Evolutionary conservation across 2,113 vertebrate genomes (phyloP).

Genomic region (Catagonus wagneri): DNA sequence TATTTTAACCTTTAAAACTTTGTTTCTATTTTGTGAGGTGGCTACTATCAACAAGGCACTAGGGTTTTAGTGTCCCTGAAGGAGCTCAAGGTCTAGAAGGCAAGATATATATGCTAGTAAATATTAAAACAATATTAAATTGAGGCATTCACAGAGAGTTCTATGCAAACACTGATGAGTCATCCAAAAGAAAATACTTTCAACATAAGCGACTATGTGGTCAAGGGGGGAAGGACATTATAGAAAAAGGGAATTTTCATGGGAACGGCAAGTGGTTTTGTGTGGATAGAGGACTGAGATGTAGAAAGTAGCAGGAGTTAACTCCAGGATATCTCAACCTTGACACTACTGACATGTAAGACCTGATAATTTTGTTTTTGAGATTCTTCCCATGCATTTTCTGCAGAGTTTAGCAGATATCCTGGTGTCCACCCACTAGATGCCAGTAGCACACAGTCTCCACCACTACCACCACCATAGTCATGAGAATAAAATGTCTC

Average conservation of each 20-base stretch:
- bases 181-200: not conserved
- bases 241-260: not conserved
- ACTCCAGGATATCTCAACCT: not conserved
- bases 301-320: not conserved
- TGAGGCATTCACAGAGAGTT: not conserved
- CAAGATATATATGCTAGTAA: not conserved
- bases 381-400: not conserved
- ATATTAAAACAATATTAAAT: not conserved
- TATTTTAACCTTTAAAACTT: slow-evolving; percentile 8
- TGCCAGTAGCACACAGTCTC: not conserved
- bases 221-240: not conserved
- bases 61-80: not conserved
- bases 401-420: not conserved
- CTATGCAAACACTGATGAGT: not conserved
- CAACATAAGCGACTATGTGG: not conserved
- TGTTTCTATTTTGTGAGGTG: not conserved
- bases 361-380: not conserved
- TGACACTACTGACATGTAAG: not conserved
- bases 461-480: not conserved
- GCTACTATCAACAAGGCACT: not conserved
- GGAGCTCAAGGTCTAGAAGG: not conserved
- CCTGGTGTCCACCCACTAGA: not conserved
- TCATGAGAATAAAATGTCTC: not conserved
- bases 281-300: not conserved
- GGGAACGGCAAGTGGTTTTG: not conserved